Base-by-base conservation (phyloP, 2,113 vertebrate genomes). In the Mustela nigripes region DNA sequence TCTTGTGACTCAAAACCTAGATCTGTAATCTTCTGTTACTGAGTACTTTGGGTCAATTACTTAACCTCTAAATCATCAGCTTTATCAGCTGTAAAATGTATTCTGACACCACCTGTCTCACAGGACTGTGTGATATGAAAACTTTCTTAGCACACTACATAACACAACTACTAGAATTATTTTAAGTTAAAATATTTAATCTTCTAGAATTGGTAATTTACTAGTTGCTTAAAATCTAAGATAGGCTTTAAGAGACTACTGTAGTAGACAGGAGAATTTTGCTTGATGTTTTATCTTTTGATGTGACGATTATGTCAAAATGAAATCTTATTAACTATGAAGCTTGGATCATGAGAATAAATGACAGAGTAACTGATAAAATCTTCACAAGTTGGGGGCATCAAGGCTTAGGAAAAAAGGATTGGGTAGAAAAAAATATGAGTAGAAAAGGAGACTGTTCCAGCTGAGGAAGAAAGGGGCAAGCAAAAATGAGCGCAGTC, bases 181-280 rank as follows among this genome's bases (percentile, higher is more conserved):
- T 19, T 93, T 89, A 76, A 45, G 15, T 88, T 88, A 89, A 74
- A 92, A 94, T 18, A 88, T 33, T 56, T 85, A 33, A 36, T 91
- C 42, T 85, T 93, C 63, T 67, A 63, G 48, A 84, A 81, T 80
- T 67, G n/a, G 69, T 74, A 36, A 74, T 42, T 69, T 62, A 81
- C 31, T 67, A n/a, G 73, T 88, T 89, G 33, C 33, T 94, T 88
- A 63, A 80, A 92, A 62, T 56, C 33, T 69, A 93, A 63, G 9
- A 39, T 28, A 11, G 58, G 31, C 12, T 63, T 84, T 62, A 62
- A 45, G 24, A 21, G 16, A 80, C 62, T 28, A 21, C 65, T 33
- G 31, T 5, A n/a, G 14, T 67, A 63, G 85, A 36, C 36, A 15
- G 11, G 42, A 78, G 26, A 87, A 92, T 73, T 79, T 16, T 53